Base-by-base conservation (phyloP, 2,797 vertebrate species). In the Falco concolor region DNA sequence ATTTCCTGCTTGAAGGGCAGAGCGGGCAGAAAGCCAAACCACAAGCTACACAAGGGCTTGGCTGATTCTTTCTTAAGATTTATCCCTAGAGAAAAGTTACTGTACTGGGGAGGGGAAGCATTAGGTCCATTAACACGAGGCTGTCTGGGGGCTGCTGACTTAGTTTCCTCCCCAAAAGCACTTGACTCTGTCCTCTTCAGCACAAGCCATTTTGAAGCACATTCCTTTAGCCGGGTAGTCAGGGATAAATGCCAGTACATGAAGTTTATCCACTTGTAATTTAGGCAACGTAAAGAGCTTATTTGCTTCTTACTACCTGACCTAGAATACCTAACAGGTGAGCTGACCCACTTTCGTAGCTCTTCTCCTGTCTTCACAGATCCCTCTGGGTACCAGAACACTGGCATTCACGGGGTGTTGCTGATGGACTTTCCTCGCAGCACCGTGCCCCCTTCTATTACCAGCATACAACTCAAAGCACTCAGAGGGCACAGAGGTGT, bases 21-120 rank as follows among this genome's bases (percentile, higher is more conserved):
- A 78, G 52, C 3, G 24, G 91, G 96, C 92, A 77, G 64, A 19
- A 38, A 89, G 93, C 94, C 91, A 92, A 96, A 74, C 88, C 77
- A 77, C 76, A 84, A 95, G 76, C 75, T 63, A 70, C 60, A 61
- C 81, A 89, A 78, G 91, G 94, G 89, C 84, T 96, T 87, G 95
- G 96, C 96, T 89, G 67, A 36, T 53, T 85, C 70, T 84, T 50
- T 74, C 63, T 30, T 27, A 2, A 52, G 79, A 79, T 76, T 84
- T 25, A 85, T 90, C 90, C 93, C 77, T 56, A 79, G 84, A 73
- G 91, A 94, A 73, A 54, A 84, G 68, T 76, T 67, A 50, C 86
- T 49, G 87, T 79, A 69, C 16, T 54, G 42, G 47, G 30, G 5
- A 60, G 57, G 70, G 67, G 63, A 60, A 60, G 53, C 47, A 8